Percentiles rank a stretch among this genome's conserved stretches.
phyloP scores from a whole-genome alignment of 2,888 invertebrate species.

The Xestia sexstrigata region DNA sequence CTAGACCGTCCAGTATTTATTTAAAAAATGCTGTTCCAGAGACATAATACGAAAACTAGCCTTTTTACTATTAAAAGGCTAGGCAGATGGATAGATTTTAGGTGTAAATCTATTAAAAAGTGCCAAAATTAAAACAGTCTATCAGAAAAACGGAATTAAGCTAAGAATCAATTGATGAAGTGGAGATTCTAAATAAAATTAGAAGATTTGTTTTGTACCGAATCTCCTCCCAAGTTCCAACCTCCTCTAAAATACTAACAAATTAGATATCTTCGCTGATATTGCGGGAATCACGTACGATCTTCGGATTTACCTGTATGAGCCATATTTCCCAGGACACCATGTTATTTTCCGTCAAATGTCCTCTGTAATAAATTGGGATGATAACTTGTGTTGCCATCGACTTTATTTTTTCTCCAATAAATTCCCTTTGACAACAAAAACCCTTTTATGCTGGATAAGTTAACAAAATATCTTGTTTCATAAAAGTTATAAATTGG shows the following conservation, averaged over 20 bases:
- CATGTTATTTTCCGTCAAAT: neutral
- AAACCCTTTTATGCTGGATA: constrained; percentile 14
- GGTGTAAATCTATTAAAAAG: neutral
- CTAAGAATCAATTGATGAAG: neutral
- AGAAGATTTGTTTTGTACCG: neutral
- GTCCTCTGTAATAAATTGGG: constrained; percentile 18
- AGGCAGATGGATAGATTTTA: neutral
- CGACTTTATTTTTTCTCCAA: constrained; percentile 6
- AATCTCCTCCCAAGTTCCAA: neutral
- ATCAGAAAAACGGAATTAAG: too few relatives aligned
- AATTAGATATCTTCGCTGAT: constrained; percentile 2
- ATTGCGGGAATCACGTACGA: neutral
- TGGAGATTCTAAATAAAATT: neutral
- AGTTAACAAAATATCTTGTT: constrained; percentile 32
- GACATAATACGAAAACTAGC: too few relatives aligned
- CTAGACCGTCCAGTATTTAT: too few relatives aligned
- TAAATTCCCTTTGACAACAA: constrained; percentile 21
- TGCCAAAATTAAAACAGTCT: neutral
- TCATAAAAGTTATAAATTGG: constrained; percentile 43
- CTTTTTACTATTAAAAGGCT: too few relatives aligned
- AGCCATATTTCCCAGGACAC: constrained; percentile 8
- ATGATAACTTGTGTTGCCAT: neutral
- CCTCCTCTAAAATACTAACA: constrained; percentile 7
- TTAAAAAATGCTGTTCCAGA: too few relatives aligned
- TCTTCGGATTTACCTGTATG: neutral